Conservation (phyloP, 1,140 invertebrate species). For the Phortica variegata region DNA sequence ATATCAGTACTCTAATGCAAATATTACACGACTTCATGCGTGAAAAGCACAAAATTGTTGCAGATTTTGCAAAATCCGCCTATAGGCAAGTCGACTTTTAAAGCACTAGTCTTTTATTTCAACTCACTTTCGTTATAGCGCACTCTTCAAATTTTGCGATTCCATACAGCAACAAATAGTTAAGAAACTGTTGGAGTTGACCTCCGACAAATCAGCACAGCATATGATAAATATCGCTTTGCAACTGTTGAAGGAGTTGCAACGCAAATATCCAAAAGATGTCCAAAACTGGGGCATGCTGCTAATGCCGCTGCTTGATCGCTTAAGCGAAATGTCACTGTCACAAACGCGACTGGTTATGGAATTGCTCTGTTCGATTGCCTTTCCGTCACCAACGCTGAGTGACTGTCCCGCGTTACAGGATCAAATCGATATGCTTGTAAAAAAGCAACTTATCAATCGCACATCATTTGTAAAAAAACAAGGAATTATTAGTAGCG, state of each 20-base stretch:
- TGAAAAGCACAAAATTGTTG: conserved; percentile 40
- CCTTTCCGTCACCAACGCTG: conserved; percentile 58
- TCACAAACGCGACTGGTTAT: conserved; percentile 61
- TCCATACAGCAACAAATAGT: conserved; percentile 45
- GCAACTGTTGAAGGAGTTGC: conserved; percentile 38
- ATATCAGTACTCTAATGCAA: conserved; percentile 53
- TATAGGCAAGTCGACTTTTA: conserved; percentile 32
- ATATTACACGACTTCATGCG: conserved; percentile 49
- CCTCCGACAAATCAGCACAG: conserved; percentile 42
- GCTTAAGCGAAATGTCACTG: conserved; percentile 61
- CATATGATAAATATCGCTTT: conserved; percentile 41
- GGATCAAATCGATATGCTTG: conserved; percentile 64
- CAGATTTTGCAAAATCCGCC: conserved; percentile 40
- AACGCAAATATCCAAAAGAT: conserved; percentile 36
- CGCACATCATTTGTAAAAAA: conserved; percentile 56
- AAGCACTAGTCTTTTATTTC: background rate
- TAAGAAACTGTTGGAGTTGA: conserved; percentile 43
- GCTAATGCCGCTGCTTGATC: conserved; percentile 60
- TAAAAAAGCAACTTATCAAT: conserved; percentile 65
- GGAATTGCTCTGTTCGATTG: conserved; percentile 61
- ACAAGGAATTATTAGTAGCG: conserved; percentile 58
- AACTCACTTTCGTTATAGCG: conserved; percentile 14
- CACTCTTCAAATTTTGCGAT: conserved; percentile 43
- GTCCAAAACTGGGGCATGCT: conserved; percentile 49
- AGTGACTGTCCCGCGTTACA: conserved; percentile 58